Base-by-base conservation (phyloP, 2,113 vertebrate genomes). In the Uropsilus gracilis region DNA sequence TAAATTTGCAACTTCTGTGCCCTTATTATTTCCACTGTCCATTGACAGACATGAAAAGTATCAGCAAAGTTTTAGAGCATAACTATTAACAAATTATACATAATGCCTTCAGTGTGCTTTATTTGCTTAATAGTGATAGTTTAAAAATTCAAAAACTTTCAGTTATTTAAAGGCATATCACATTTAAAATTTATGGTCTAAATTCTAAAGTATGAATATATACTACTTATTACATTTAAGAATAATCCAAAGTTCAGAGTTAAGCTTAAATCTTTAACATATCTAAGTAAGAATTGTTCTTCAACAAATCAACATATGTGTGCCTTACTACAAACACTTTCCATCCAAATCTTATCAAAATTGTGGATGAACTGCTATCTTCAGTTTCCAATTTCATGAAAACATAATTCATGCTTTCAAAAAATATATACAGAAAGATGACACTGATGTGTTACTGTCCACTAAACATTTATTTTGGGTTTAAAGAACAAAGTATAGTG, bases 301-400 rank as follows among this genome's bases (percentile, higher is more conserved):
- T 57, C 77, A 20, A 78, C 26, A 63, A 63, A 30, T 32, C 32
- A 8, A 39, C 18, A 76, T 63, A 84, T 39, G 39, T 14, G 57
- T 87, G 39, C 48, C 24, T 95, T 75, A 92, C 55, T 86, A 59
- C 24, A 83, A 76, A 28, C 61, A 75, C 57, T 81, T 68, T 73
- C 68, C 12, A 63, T 11, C 5, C 34, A 90, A 46, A 46, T 11
- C 42, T 61, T 55, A 82, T 69, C 61, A 71, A 86, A 95, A 87
- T 46, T 63, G 26, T 42, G 26, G 17, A 82, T 82, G 44, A 81
- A 76, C 0, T 63, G 32, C 42, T 63, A 75, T 61, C 71, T 89
- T 39, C 5, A 82, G 20, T 53, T 53, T 69, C 82, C 75, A 90
- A 26, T 22, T 57, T 77, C 64, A 59, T 30, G 2, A 61, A 64